phyloP scores from a whole-genome alignment of 2,113 vertebrate species.

The Rhynchopsitta pachyrhyncha region DNA sequence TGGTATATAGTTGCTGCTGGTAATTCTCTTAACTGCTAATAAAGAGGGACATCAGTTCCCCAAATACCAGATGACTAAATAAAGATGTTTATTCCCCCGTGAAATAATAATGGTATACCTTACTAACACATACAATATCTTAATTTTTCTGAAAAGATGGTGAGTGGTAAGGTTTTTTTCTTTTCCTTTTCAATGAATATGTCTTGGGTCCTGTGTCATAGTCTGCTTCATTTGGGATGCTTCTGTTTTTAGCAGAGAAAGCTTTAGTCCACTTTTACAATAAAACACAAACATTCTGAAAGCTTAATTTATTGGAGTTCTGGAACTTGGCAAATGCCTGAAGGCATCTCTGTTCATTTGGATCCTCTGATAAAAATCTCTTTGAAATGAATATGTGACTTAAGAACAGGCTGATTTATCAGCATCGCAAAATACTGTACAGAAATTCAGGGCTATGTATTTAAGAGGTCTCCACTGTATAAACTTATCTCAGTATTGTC shows the following conservation, averaged over 20 bases:
- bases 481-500: constrained; percentile 48
- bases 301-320: constrained; percentile 15
- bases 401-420: constrained; percentile 23
- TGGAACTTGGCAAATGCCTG: constrained; percentile 19
- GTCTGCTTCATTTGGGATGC: constrained; percentile 4
- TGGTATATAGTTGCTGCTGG: constrained; percentile 1
- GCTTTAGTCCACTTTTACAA: not conserved
- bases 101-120: not conserved
- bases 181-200: not conserved
- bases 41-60: not conserved
- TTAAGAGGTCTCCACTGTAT: constrained; percentile 68
- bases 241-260: constrained; percentile 24
- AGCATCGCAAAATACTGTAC: constrained; percentile 6
- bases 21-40: constrained; percentile 20
- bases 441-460: constrained; percentile 39
- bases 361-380: constrained; percentile 40
- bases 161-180: not conserved
- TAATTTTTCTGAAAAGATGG: not conserved
- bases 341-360: constrained; percentile 26
- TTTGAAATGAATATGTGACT: constrained; percentile 35
- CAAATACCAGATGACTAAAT: not conserved
- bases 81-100: not conserved
- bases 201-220: not conserved
- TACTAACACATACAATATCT: constrained; percentile 27
- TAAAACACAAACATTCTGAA: not conserved